phyloP scores from a whole-genome alignment of 2,888 invertebrate genomes.

The Platypus cylindrus region DNA sequence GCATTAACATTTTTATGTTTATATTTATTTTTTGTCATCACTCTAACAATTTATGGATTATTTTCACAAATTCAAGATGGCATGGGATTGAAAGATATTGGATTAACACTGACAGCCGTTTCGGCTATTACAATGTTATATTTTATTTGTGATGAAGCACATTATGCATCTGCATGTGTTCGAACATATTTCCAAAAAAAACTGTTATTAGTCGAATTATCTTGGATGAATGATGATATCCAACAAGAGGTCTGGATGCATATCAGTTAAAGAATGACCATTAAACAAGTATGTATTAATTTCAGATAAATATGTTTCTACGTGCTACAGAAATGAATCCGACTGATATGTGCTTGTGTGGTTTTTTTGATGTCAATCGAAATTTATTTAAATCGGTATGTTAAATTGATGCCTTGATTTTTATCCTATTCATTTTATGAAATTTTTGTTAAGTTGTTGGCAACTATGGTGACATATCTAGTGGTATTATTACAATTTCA shows the following conservation, averaged over 20 bases:
- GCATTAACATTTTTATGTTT: constrained; percentile 54
- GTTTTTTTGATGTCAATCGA: constrained; percentile 60
- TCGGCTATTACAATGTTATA: constrained; percentile 55
- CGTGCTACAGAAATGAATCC: constrained; percentile 67
- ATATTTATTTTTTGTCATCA: constrained; percentile 59
- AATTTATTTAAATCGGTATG: constrained; percentile 60
- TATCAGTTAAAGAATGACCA: too few species aligned
- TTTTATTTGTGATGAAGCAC: constrained; percentile 62
- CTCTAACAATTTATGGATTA: constrained; percentile 60
- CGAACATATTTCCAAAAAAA: constrained; percentile 63
- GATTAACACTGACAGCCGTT: constrained; percentile 51
- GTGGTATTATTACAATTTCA: constrained; percentile 64
- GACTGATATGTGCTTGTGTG: constrained; percentile 59
- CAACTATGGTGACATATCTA: constrained; percentile 65
- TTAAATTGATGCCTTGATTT: constrained; percentile 3
- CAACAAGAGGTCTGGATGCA: constrained; percentile 44
- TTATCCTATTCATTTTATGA: constrained; percentile 1
- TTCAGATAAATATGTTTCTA: constrained; percentile 57
- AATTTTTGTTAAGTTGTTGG: constrained; percentile 42
- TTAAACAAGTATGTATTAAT: constrained; percentile 4
- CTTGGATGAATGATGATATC: constrained; percentile 65
- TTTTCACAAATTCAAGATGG: constrained; percentile 62
- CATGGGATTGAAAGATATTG: constrained; percentile 59
- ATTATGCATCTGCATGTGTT: constrained; percentile 59
- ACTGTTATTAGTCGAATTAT: constrained; percentile 55